Evolutionary conservation across 2,113 vertebrate species (phyloP), one percentile per base, ranked within the genome.

Genomic region (Heliornis fulica): DNA sequence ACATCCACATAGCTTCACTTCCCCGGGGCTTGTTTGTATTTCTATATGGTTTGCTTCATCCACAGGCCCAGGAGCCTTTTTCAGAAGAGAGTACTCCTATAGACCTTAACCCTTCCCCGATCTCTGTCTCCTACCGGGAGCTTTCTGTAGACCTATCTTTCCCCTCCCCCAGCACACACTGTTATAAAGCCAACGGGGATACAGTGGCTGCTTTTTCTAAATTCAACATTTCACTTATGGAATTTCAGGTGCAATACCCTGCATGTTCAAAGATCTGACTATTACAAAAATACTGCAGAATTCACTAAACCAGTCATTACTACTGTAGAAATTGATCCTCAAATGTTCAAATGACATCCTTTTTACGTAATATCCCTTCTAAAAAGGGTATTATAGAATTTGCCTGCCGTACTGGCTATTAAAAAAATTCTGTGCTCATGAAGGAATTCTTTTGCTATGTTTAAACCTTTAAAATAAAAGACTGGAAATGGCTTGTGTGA

Each of bases 381-480:
- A 51, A 83, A 96, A 93, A 56, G 45, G n/a, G 31, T 95, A 59
- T 91, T 93, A 83, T 7, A 60, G 90, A 95, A 68, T 82, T 65
- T 83, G 53, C 14, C 43, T 87, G 26, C 34, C 0, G 1, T 59
- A 15, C 25, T 66, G 10, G 18, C 19, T 84, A 32, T 69, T 92
- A 83, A 80, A 92, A 86, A 90, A 77, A 70, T 40, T 80, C 54
- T 41, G 51, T 51, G 46, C 28, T 95, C 23, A 34, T 93, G 65
- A 76, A 74, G 57, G 40, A 65, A 57, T 84, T 78, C 38, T 83
- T 91, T 69, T 65, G 25, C 38, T 74, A 3, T 72, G 75, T 54
- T 93, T 82, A 95, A 92, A 94, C 74, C 38, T 76, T 81, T 96
- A 61, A 94, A 94, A 94, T 48, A 26, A 80, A 90, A 78, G 41